Conservation (phyloP, 2,797 vertebrate species). For the Rhincodon typus region DNA sequence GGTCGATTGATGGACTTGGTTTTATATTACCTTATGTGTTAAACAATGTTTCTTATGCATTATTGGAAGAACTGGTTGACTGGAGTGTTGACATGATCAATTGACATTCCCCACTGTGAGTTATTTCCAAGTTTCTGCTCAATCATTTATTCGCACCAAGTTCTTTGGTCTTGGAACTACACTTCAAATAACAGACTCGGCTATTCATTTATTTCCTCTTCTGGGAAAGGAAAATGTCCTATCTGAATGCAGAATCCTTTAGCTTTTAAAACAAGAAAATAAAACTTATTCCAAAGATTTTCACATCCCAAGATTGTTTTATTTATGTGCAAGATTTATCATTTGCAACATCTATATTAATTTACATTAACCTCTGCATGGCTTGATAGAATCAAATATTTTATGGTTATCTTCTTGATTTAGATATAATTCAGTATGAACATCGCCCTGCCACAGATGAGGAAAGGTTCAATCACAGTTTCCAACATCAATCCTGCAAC, state of each 20-base stretch:
- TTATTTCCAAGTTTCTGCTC: background rate
- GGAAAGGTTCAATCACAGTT: background rate
- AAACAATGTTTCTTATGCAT: background rate
- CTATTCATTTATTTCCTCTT: background rate
- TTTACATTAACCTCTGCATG: background rate
- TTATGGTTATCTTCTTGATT: background rate
- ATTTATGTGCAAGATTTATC: background rate
- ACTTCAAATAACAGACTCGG: background rate
- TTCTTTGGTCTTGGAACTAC: background rate
- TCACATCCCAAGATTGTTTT: background rate
- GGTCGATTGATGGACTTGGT: background rate
- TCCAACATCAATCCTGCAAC: background rate
- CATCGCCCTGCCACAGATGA: background rate
- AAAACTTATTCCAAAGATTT: slow-evolving; percentile 2
- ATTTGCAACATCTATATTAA: background rate
- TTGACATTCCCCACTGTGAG: background rate
- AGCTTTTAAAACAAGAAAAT: background rate
- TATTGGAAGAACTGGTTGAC: background rate
- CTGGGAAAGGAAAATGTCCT: background rate
- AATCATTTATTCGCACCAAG: background rate
- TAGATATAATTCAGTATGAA: background rate
- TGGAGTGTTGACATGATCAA: background rate
- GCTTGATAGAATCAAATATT: background rate
- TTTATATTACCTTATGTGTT: background rate
- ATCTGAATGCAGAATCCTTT: background rate